These are phyloP conservation scores for Drosophila bocki DNA, from an alignment of 1,140 invertebrate species.

Conservation along the genomic window DNA sequence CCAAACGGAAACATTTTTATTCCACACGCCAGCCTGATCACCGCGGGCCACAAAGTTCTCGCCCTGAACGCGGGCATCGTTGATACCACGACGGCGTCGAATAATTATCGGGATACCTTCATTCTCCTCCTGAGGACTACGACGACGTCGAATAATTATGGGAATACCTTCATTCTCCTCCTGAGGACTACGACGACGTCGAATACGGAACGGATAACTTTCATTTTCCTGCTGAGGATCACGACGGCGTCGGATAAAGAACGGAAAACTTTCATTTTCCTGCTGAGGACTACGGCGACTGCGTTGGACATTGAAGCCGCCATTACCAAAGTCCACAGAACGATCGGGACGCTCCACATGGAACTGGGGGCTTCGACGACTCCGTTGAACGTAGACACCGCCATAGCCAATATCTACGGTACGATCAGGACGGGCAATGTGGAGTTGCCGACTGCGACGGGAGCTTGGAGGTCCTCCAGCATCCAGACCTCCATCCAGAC, in stretches of 20 bases:
- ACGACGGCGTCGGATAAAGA: constrained; percentile 25
- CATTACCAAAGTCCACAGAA: constrained; percentile 10
- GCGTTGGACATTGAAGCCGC: constrained; percentile 17
- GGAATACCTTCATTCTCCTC: neutral
- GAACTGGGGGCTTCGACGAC: constrained; percentile 14
- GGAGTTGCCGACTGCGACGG: constrained; percentile 19
- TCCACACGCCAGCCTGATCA: constrained; percentile 58
- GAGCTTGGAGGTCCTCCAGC: neutral
- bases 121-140: constrained; percentile 18
- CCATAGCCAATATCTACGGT: constrained; percentile 21
- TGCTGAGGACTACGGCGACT: constrained; percentile 37
- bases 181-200: constrained; percentile 36
- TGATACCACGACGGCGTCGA: constrained; percentile 32
- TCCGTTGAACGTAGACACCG: constrained; percentile 2
- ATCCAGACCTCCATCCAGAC: neutral
- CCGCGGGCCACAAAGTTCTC: constrained; percentile 61
- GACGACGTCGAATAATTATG: constrained; percentile 14
- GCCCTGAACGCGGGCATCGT: constrained; percentile 52
- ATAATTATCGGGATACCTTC: neutral
- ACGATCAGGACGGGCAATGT: constrained; percentile 24
- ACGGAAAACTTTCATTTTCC: neutral
- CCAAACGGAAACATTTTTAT: constrained; percentile 55
- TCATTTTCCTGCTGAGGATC: constrained; percentile 18
- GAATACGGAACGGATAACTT: neutral
- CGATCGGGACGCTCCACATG: constrained; percentile 21